Percentiles rank a stretch among this genome's conserved stretches.
Conservation (phyloP, 2,797 vertebrate species). For the Anableps anableps region DNA sequence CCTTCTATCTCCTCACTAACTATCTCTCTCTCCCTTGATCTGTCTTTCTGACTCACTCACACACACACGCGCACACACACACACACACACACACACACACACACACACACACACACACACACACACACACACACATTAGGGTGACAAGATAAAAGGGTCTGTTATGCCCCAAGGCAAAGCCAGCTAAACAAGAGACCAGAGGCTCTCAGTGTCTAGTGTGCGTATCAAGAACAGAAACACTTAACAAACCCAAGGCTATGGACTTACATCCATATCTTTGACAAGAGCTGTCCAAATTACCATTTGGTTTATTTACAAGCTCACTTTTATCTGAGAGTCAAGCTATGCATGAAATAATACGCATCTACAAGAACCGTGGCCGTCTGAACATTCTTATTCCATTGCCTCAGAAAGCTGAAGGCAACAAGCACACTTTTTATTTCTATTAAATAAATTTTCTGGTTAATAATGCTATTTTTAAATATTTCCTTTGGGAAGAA, state of each 20-base stretch:
- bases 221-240: slow-evolving; percentile 54
- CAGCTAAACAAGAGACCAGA: slow-evolving; percentile 70
- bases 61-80: slow-evolving; percentile 13
- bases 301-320: slow-evolving; percentile 48
- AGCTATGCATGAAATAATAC: slow-evolving; percentile 31
- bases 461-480: slow-evolving; percentile 68
- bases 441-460: slow-evolving; percentile 50
- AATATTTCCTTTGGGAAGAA: slow-evolving; percentile 32
- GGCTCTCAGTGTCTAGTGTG: slow-evolving; percentile 53
- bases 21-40: slow-evolving; percentile 27
- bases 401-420: slow-evolving; percentile 59
- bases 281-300: slow-evolving; percentile 33
- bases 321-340: slow-evolving; percentile 40
- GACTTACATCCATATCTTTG: slow-evolving; percentile 33
- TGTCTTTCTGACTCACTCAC: slow-evolving; percentile 7
- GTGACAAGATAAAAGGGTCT: slow-evolving; percentile 80
- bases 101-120: slow-evolving; percentile 19
- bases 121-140: slow-evolving; percentile 63
- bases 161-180: slow-evolving; percentile 70
- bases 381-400: slow-evolving; percentile 48
- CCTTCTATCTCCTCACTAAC: slow-evolving; percentile 60
- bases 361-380: slow-evolving; percentile 18
- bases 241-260: slow-evolving; percentile 55
- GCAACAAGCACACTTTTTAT: slow-evolving; percentile 33
- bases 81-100: slow-evolving; percentile 44